Percentiles rank a stretch among this genome's conserved stretches.
Evolutionary conservation across 2,888 invertebrate genomes (phyloP).

Genomic region (Venusia cambrica): DNA sequence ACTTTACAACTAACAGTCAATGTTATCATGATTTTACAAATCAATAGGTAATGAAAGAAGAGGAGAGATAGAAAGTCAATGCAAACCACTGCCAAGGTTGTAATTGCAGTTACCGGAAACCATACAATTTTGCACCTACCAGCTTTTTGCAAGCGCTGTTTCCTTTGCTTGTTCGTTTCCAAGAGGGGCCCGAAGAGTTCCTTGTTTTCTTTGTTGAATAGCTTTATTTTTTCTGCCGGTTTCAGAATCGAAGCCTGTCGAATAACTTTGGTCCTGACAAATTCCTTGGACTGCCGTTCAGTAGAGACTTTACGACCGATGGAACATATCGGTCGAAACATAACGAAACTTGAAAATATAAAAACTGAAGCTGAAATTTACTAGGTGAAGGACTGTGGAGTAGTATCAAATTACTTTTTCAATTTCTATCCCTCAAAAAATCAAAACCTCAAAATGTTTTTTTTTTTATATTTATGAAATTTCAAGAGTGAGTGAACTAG

Average conservation of each 20-base stretch:
- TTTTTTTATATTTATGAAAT: no score
- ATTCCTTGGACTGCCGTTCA: conserved; percentile 50
- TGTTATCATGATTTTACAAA: no score
- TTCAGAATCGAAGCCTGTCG: conserved; percentile 64
- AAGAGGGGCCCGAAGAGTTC: conserved; percentile 72
- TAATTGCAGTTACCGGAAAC: no score
- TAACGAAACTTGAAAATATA: conserved; percentile 33
- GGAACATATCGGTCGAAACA: conserved; percentile 59
- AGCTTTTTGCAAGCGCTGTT: conserved; percentile 55
- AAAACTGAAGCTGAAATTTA: no score
- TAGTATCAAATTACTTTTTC: not conserved
- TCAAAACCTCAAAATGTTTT: no score
- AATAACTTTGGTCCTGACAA: conserved; percentile 66
- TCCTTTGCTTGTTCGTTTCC: conserved; percentile 70
- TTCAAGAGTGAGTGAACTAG: no score
- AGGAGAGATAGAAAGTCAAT: conserved; percentile 48
- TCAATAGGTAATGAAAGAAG: no score
- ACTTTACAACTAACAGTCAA: no score
- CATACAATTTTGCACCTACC: conserved; percentile 51
- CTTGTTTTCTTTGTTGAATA: conserved; percentile 74
- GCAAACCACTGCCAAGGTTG: conserved; percentile 46
- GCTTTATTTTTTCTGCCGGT: conserved; percentile 66
- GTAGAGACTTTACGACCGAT: conserved; percentile 51
- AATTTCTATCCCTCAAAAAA: no score
- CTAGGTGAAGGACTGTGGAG: no score